Evolutionary conservation across 1,140 invertebrate species (phyloP).

Genomic region (Zaprionus taronus): DNA sequence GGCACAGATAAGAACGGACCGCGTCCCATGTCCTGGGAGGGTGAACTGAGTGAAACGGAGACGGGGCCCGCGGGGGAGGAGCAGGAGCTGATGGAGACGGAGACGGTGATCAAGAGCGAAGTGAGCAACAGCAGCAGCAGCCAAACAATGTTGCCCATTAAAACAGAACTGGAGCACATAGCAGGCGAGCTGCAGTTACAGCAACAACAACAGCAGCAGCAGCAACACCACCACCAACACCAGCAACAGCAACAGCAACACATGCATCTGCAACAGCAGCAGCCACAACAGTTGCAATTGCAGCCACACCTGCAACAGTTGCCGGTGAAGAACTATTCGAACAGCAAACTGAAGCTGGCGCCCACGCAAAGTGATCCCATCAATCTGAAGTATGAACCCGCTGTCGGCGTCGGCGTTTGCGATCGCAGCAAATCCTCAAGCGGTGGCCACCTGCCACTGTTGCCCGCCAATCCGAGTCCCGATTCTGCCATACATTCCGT

Average conservation of each 20-base stretch:
- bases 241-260: conserved; percentile 31
- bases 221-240: conserved; percentile 13
- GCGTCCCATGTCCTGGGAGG: conserved; percentile 96
- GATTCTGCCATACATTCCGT: conserved; percentile 95
- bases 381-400: conserved; percentile 83
- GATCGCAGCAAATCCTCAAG: conserved; percentile 74
- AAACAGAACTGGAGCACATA: conserved; percentile 70
- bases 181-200: conserved; percentile 63
- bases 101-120: conserved; percentile 76
- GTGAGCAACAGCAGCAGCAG: conserved; percentile 34
- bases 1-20: conserved; percentile 79
- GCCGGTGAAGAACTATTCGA: conserved; percentile 22
- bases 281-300: background rate
- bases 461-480: conserved; percentile 90
- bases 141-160: conserved; percentile 52
- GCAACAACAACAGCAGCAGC: background rate
- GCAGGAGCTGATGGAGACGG: conserved; percentile 85
- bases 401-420: conserved; percentile 76
- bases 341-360: conserved; percentile 66
- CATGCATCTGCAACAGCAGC: conserved; percentile 27
- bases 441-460: conserved; percentile 79
- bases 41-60: conserved; percentile 91
- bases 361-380: conserved; percentile 82
- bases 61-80: conserved; percentile 35
- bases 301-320: conserved; percentile 14